Conservation (phyloP, 1,140 invertebrate species). For the Gonatopus flavifemur region DNA sequence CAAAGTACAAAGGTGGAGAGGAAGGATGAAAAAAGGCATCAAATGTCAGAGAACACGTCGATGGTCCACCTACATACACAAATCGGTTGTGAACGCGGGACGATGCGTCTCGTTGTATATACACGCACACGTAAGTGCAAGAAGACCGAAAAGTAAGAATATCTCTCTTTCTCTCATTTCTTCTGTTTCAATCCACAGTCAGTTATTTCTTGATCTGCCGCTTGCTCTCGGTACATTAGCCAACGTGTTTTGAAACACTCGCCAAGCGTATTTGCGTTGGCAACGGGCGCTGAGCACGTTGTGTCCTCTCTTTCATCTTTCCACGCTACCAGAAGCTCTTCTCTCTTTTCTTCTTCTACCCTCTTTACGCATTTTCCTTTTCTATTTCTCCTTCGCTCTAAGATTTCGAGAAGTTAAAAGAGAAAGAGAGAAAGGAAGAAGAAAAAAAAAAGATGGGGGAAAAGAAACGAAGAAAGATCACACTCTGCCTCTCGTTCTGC, state of each 20-base stretch:
- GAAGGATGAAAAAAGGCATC: no score
- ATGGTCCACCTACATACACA: neutral
- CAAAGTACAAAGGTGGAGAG: no score
- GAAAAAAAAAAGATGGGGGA: no score
- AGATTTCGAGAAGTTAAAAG: neutral
- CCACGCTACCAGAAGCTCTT: slow-evolving; percentile 22
- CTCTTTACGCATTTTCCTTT: neutral
- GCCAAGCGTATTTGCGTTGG: slow-evolving; percentile 53
- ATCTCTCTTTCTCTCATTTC: slow-evolving; percentile 22
- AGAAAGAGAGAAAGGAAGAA: neutral
- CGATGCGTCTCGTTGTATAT: no score
- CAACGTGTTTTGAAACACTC: slow-evolving; percentile 58
- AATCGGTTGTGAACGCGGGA: neutral
- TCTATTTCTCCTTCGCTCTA: neutral
- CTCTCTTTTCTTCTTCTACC: slow-evolving; percentile 13
- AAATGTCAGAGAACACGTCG: no score
- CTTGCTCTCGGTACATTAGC: slow-evolving; percentile 51
- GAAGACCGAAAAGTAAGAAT: no score
- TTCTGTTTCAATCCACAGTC: no score
- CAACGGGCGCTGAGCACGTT: slow-evolving; percentile 36
- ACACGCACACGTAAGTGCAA: no score
- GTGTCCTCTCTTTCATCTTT: slow-evolving; percentile 50
- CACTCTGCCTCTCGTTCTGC: neutral
- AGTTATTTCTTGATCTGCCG: slow-evolving; percentile 51
- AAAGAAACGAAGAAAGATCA: neutral